These are phyloP conservation scores for Cerastis rubricosa DNA, from an alignment of 2,888 invertebrate genomes.

Conservation along the genomic window DNA sequence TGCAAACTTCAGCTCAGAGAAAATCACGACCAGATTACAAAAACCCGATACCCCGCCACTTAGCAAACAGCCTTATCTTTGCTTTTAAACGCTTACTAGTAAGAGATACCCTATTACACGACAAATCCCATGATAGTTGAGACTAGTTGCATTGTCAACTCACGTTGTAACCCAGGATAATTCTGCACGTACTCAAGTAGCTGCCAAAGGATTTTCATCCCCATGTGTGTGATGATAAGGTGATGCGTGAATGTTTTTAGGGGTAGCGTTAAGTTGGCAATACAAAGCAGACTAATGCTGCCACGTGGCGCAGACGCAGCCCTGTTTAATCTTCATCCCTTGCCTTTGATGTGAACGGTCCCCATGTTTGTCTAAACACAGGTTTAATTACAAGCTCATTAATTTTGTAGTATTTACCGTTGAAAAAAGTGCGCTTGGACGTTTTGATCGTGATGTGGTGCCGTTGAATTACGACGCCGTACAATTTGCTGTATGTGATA, in stretches of 20 bases:
- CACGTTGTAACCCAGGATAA: conserved; percentile 71
- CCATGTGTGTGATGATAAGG: conserved; percentile 47
- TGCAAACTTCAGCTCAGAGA: conserved; percentile 48
- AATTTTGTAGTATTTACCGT: conserved; percentile 88
- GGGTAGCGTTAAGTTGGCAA: conserved; percentile 64
- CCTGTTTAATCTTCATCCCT: conserved; percentile 86
- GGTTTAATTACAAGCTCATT: conserved; percentile 89
- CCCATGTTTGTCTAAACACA: conserved; percentile 87
- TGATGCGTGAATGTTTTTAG: background rate
- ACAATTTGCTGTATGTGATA: conserved; percentile 41
- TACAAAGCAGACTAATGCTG: conserved; percentile 80
- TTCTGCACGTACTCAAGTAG: conserved; percentile 32
- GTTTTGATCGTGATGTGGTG: conserved; percentile 52
- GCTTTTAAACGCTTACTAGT: conserved; percentile 80
- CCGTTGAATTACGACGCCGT: conserved; percentile 59
- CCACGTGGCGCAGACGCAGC: conserved; percentile 88
- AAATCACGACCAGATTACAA: conserved; percentile 70
- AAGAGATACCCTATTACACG: conserved; percentile 84
- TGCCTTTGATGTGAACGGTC: conserved; percentile 86
- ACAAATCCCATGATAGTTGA: conserved; percentile 88
- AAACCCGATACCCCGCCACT: conserved; percentile 75
- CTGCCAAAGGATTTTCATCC: conserved; percentile 59
- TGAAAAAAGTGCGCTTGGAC: conserved; percentile 65
- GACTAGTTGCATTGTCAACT: conserved; percentile 88
- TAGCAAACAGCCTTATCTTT: conserved; percentile 77